phyloP scores from a whole-genome alignment of 2,888 invertebrate species.

The Schizotus pectinicornis region DNA sequence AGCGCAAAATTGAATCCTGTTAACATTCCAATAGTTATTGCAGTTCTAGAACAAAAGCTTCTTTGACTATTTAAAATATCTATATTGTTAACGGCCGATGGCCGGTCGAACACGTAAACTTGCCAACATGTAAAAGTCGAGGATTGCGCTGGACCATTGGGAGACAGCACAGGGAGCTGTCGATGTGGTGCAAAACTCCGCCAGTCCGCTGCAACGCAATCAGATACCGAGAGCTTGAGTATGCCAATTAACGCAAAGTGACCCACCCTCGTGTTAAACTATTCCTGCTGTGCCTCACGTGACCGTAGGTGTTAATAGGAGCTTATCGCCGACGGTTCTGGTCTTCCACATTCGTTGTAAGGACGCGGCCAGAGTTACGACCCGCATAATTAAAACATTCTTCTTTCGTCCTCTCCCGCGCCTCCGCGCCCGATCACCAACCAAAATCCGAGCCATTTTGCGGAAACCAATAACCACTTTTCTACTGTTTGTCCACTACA shows the following conservation, averaged over 20 bases:
- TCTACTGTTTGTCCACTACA: too few species aligned
- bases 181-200: constrained; percentile 16
- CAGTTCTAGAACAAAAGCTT: too few species aligned
- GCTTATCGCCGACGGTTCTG: constrained; percentile 41
- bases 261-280: constrained; percentile 52
- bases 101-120: constrained; percentile 7
- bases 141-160: constrained; percentile 22
- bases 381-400: constrained; percentile 14
- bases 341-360: constrained; percentile 37
- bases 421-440: too few species aligned
- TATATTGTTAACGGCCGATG: too few species aligned
- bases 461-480: too few species aligned
- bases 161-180: constrained; percentile 17
- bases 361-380: constrained; percentile 23
- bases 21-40: neutral
- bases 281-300: constrained; percentile 46
- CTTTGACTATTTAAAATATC: too few species aligned
- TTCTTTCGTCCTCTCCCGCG: neutral
- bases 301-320: constrained; percentile 55
- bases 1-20: neutral
- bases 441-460: too few species aligned
- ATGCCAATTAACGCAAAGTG: constrained; percentile 53
- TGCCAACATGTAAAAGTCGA: constrained; percentile 15
- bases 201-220: constrained; percentile 37
- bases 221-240: constrained; percentile 49